These are phyloP conservation scores for Macrotis lagotis DNA, from an alignment of 2,113 vertebrate genomes.

Conservation along the genomic window DNA sequence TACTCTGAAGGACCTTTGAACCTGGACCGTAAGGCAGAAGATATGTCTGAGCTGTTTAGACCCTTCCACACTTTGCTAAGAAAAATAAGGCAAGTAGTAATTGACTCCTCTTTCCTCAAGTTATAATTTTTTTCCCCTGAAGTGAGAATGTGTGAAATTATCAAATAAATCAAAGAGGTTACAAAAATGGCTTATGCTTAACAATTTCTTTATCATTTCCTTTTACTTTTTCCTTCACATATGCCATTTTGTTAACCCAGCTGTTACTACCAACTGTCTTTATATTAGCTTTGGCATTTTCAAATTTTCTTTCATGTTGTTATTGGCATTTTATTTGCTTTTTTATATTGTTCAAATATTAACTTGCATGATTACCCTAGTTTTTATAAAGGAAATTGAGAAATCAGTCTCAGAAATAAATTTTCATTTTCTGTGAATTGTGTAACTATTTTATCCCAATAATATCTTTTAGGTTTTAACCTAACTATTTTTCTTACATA, in stretches of 20 bases:
- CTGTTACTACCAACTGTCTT: not conserved
- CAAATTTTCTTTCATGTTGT: constrained; percentile 18
- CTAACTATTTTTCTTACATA: not conserved
- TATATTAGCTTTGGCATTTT: constrained; percentile 47
- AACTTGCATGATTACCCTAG: constrained; percentile 20
- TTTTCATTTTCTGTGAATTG: not conserved
- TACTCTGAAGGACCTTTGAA: constrained; percentile 97
- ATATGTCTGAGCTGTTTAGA: constrained; percentile 98
- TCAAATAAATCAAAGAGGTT: not conserved
- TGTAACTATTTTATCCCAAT: not conserved
- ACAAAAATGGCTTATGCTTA: constrained; percentile 18
- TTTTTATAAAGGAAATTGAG: not conserved
- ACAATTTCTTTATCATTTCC: not conserved
- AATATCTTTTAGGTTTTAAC: not conserved
- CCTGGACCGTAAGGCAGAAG: constrained; percentile 93
- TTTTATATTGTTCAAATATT: not conserved
- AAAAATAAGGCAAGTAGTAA: constrained; percentile 92
- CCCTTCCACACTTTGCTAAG: constrained; percentile 96
- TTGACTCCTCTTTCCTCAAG: constrained; percentile 38
- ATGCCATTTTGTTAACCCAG: not conserved
- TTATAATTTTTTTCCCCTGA: constrained; percentile 25
- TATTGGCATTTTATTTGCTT: not conserved
- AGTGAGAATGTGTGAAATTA: constrained; percentile 39
- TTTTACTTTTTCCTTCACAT: constrained; percentile 29
- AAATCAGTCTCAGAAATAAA: not conserved